Percentiles rank a stretch among this genome's conserved stretches.
These are phyloP conservation scores for Acrossocheilus wenchowensis DNA, from an alignment of 2,797 vertebrate species.

Conservation along the genomic window DNA sequence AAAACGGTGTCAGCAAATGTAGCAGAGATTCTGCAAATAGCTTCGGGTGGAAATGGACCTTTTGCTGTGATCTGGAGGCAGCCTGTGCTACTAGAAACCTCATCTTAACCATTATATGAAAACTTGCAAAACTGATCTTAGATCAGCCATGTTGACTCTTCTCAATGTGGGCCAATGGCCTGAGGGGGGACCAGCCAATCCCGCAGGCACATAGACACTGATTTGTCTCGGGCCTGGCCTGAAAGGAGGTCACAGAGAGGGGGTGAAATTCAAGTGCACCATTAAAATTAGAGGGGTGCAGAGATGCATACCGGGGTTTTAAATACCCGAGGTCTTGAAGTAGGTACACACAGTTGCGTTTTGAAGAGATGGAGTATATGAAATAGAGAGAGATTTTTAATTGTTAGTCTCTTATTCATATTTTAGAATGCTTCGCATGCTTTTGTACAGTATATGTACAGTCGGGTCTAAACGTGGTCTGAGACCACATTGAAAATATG, in stretches of 20 bases:
- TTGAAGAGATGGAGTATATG: slow-evolving; percentile 6
- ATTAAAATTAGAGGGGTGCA: slow-evolving; percentile 77
- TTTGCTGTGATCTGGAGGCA: slow-evolving; percentile 12
- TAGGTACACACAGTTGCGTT: slow-evolving; percentile 37
- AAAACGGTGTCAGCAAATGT: slow-evolving; percentile 34
- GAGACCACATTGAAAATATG: neutral
- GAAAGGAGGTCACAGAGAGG: slow-evolving; percentile 61
- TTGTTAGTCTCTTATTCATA: neutral
- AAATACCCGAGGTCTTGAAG: slow-evolving; percentile 68
- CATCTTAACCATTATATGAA: neutral
- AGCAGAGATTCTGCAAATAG: slow-evolving; percentile 19
- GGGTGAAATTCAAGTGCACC: slow-evolving; percentile 76
- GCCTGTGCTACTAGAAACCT: neutral
- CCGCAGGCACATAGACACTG: neutral
- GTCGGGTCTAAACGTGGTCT: neutral
- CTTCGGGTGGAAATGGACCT: neutral
- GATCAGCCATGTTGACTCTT: slow-evolving; percentile 68
- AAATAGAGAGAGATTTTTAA: slow-evolving; percentile 2
- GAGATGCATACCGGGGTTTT: slow-evolving; percentile 70
- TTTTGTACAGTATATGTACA: neutral
- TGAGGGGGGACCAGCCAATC: slow-evolving; percentile 64
- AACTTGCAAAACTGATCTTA: neutral
- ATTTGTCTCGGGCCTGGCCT: slow-evolving; percentile 41
- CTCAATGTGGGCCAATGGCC: slow-evolving; percentile 73
- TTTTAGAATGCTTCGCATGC: neutral